Evolutionary conservation across 2,888 invertebrate genomes (phyloP).

Genomic region (Acleris sparsana): DNA sequence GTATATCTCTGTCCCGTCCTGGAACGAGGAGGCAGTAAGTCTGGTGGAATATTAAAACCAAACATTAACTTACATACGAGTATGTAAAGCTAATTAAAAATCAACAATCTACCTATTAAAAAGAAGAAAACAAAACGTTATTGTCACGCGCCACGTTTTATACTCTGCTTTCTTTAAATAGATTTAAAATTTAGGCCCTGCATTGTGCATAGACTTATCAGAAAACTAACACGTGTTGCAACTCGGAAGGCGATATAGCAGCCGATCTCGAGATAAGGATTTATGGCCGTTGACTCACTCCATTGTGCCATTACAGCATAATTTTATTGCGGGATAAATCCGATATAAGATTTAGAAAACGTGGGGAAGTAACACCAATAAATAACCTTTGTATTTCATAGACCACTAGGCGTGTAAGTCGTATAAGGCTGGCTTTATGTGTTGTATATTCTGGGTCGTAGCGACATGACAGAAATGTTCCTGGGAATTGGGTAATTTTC

Average conservation of each 20-base stretch:
- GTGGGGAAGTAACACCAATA: constrained; percentile 24
- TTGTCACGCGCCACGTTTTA: no score
- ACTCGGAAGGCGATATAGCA: constrained; percentile 45
- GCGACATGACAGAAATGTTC: no score
- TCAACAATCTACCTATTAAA: no score
- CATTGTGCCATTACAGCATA: constrained; percentile 25
- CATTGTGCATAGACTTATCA: constrained; percentile 14
- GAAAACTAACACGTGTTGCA: constrained; percentile 29
- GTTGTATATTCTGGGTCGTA: background rate
- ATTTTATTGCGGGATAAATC: constrained; percentile 29
- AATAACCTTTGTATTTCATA: constrained; percentile 31
- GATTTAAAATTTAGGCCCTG: background rate
- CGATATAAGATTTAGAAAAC: constrained; percentile 28
- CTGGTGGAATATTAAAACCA: no score
- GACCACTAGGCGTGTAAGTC: constrained; percentile 17
- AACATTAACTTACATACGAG: no score
- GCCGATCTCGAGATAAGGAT: constrained; percentile 62
- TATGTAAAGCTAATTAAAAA: no score
- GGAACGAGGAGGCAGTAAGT: no score
- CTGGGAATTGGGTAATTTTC: no score
- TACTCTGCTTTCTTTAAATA: no score
- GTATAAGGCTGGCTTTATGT: constrained; percentile 24
- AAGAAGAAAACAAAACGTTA: no score
- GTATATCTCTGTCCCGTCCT: no score
- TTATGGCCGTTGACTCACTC: constrained; percentile 46